Conservation (phyloP, 2,888 invertebrate genomes). For the Pycnomerus fuliginosus region DNA sequence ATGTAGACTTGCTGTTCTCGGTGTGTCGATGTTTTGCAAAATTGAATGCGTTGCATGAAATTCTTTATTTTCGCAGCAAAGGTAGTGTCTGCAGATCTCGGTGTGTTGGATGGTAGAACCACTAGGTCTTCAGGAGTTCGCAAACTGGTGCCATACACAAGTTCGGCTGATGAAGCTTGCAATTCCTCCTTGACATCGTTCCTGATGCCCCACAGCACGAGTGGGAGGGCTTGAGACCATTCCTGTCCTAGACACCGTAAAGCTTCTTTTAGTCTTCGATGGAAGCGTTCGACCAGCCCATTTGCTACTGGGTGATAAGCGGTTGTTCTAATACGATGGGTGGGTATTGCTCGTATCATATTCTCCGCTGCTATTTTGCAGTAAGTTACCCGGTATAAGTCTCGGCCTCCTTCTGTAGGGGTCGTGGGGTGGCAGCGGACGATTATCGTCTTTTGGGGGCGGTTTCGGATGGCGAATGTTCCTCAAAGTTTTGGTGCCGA, state of each 20-base stretch:
- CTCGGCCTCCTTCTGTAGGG: too few relatives aligned
- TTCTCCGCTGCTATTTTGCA: too few relatives aligned
- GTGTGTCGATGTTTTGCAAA: background rate
- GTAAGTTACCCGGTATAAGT: too few relatives aligned
- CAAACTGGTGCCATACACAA: constrained; percentile 38
- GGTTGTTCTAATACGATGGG: too few relatives aligned
- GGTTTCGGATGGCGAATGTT: too few relatives aligned
- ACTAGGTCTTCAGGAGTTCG: constrained; percentile 31
- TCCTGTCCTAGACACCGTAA: constrained; percentile 28
- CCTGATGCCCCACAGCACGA: constrained; percentile 40
- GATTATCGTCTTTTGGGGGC: too few relatives aligned
- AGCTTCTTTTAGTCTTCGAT: constrained; percentile 34
- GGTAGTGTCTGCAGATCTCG: too few relatives aligned
- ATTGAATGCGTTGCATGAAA: background rate
- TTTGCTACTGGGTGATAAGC: too few relatives aligned
- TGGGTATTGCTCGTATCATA: too few relatives aligned
- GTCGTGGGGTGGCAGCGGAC: too few relatives aligned
- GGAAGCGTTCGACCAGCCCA: constrained; percentile 38
- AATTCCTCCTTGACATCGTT: constrained; percentile 37
- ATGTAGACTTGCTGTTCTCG: background rate
- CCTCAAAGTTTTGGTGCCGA: too few relatives aligned
- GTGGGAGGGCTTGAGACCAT: too few relatives aligned
- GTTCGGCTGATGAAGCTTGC: constrained; percentile 36
- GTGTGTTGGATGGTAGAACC: background rate
- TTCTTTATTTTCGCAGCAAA: background rate